Base-by-base conservation (phyloP, 2,797 vertebrate species). In the Poeciliopsis turneri region DNA sequence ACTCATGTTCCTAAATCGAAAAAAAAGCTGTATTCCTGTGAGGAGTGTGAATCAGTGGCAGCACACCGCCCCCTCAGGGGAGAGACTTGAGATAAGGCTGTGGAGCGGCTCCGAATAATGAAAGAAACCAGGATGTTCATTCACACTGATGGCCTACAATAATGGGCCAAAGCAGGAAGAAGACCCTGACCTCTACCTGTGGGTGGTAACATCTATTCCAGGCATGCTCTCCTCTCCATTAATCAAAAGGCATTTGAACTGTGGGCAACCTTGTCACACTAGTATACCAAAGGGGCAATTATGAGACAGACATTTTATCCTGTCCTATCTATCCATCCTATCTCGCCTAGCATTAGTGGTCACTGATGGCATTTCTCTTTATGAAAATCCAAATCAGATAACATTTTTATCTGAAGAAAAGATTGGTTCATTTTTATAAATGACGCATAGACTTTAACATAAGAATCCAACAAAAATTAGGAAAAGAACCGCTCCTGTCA, bases 101-200 rank as follows among this genome's bases (percentile, higher is more conserved):
- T 84, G 84, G 70, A 84, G 82, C 12, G 9, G 73, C 30, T 61
- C 83, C 92, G 88, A 90, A 88, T 90, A 91, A 93, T 90, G 87
- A 90, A 87, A 87, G 61, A 77, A 78, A 83, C 79, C 79, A 77
- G 78, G 61, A 69, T 15, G n/a, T 83, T 82, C 83, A 78, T 82
- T 81, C 84, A 86, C 75, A 78, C 72, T 49, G 76, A 84, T 77
- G 75, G 75, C 61, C 45, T 75, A 76, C 80, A 82, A 87, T 66
- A 76, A 78, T n/a, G 74, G 70, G 83, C 80, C 85, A 79, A 83
- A 87, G 81, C 82, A 49, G 69, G 75, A 88, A 73, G 85, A 78
- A 88, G 76, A 84, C 83, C 82, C 81, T 71, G 79, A 82, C 87
- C 81, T 64, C 47, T 15, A 82, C 88, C 79, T 87, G 79, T 82